Conservation (phyloP, 2,888 invertebrate genomes). For the Drosophila borborema region DNA sequence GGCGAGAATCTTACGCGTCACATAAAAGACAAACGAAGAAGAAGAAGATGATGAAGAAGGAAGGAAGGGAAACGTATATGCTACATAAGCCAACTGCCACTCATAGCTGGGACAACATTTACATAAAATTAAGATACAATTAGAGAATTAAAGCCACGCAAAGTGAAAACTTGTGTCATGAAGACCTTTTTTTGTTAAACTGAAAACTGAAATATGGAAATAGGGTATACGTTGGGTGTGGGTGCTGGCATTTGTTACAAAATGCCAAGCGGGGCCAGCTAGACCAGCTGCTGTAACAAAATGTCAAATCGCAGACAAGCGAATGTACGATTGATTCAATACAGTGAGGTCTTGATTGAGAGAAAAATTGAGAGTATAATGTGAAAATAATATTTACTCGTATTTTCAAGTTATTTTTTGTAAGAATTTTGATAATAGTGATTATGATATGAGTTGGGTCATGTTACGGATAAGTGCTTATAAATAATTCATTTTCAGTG, state of each 20-base stretch:
- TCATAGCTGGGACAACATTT: constrained; percentile 43
- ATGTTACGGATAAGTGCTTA: too few relatives aligned
- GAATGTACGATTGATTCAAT: constrained; percentile 19
- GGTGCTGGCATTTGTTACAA: constrained; percentile 30
- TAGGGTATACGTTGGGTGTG: background rate
- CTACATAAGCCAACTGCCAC: constrained; percentile 20
- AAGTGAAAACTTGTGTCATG: constrained; percentile 26
- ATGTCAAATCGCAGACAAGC: constrained; percentile 30
- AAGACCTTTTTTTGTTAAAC: constrained; percentile 5
- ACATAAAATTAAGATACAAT: constrained; percentile 66
- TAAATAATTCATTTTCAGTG: too few relatives aligned
- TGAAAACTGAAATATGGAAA: constrained; percentile 20
- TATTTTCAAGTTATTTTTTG: too few relatives aligned
- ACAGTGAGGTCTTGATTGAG: background rate
- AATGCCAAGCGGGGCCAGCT: background rate
- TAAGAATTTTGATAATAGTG: too few relatives aligned
- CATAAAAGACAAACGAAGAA: constrained; percentile 1
- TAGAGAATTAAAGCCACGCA: constrained; percentile 34
- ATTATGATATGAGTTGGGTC: too few relatives aligned
- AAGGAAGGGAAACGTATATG: constrained; percentile 9
- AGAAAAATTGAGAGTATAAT: background rate
- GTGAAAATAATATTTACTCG: too few relatives aligned
- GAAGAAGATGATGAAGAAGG: background rate
- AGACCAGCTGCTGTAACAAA: constrained; percentile 18
- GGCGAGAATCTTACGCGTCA: constrained; percentile 16